A percentile compares a stretch with the other conserved stretches of the same genome.
Evolutionary conservation across 2,113 vertebrate species (phyloP).

Genomic region (Burhinus bistriatus): DNA sequence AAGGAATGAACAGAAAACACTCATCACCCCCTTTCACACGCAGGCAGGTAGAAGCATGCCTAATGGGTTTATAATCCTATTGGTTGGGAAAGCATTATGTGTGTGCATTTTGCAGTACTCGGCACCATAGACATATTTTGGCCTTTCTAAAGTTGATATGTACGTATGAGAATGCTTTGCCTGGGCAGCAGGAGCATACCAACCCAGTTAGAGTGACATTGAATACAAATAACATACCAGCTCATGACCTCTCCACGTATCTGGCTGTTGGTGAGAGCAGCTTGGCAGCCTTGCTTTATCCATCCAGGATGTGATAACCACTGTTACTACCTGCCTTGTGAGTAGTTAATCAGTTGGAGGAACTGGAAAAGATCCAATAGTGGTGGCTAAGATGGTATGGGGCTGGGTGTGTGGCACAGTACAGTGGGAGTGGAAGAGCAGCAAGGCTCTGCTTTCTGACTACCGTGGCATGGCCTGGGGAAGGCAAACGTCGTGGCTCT

Average conservation of each 20-base stretch:
- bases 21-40: background rate
- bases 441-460: background rate
- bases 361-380: background rate
- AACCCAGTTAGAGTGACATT: background rate
- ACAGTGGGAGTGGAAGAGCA: accelerated
- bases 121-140: background rate
- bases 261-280: background rate
- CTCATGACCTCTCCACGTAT: background rate
- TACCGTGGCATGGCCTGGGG: accelerated
- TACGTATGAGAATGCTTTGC: background rate
- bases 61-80: background rate
- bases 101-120: background rate
- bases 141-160: background rate
- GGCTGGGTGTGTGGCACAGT: background rate
- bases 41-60: background rate
- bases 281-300: background rate
- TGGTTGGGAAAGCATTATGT: background rate
- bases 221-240: background rate
- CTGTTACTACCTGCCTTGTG: background rate
- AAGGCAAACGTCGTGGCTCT: accelerated
- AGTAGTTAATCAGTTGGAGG: background rate
- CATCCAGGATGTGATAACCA: background rate
- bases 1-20: background rate
- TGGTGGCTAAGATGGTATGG: background rate
- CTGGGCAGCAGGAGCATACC: background rate